A percentile compares a stretch with the other conserved stretches of the same genome.
Conservation (phyloP, 2,113 vertebrate species). For the Nothoprocta perdicaria region DNA sequence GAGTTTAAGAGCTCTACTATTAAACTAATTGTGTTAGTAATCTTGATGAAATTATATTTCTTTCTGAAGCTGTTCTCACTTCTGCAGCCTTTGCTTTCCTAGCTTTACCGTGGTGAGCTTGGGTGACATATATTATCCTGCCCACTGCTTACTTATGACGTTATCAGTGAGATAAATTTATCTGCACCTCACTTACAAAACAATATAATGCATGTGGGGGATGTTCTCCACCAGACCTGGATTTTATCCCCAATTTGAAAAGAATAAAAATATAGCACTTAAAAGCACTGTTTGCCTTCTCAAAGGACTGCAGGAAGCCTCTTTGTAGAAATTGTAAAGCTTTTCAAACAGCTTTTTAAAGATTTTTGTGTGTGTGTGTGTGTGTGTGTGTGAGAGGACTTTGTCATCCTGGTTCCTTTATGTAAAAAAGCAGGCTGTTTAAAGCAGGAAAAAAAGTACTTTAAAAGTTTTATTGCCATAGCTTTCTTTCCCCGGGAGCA, state of each 20-base stretch:
- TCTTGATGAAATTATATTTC: not conserved
- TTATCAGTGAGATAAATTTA: not conserved
- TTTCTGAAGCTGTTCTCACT: not conserved
- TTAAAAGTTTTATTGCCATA: constrained; percentile 11
- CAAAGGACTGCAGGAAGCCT: constrained; percentile 66
- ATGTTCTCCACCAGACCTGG: constrained; percentile 15
- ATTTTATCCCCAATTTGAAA: constrained; percentile 55
- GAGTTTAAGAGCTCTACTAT: not conserved
- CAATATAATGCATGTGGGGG: not conserved
- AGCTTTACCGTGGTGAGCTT: not conserved
- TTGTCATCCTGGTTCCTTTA: constrained; percentile 56
- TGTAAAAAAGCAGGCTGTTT: constrained; percentile 43
- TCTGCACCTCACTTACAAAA: constrained; percentile 17
- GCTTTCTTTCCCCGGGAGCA: constrained; percentile 9
- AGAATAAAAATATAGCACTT: constrained; percentile 59
- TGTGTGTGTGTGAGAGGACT: not conserved
- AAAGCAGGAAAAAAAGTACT: constrained; percentile 15
- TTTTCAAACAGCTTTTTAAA: constrained; percentile 71
- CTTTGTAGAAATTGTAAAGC: constrained; percentile 67
- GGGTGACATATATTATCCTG: not conserved
- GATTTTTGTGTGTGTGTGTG: not conserved
- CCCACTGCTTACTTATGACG: not conserved
- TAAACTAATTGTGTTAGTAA: not conserved
- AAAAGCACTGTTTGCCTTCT: constrained; percentile 66
- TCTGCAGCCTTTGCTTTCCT: not conserved